phyloP scores from a whole-genome alignment of 2,113 vertebrate species.

The Corynorhinus townsendii region DNA sequence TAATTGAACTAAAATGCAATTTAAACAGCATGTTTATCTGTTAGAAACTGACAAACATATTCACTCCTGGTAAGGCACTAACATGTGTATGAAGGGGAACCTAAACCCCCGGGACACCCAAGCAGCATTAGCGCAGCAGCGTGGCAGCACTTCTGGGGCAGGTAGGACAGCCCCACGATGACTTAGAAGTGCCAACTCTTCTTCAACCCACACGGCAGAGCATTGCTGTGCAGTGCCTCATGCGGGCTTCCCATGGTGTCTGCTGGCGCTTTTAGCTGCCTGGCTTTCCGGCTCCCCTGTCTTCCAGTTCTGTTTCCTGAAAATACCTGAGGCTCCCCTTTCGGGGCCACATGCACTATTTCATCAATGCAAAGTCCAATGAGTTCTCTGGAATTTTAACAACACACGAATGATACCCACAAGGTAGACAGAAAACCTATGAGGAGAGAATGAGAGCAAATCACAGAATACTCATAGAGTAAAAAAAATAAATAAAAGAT shows the following conservation, averaged over 20 bases:
- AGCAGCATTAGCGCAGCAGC: not conserved
- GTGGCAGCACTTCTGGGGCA: not conserved
- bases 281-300: not conserved
- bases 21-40: not conserved
- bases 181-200: not conserved
- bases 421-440: not conserved
- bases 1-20: not conserved
- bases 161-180: not conserved
- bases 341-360: not conserved
- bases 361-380: not conserved
- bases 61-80: not conserved
- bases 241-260: not conserved
- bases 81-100: not conserved
- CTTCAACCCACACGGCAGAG: not conserved
- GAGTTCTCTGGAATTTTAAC: conserved; percentile 26
- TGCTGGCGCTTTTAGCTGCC: not conserved
- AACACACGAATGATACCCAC: not conserved
- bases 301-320: not conserved
- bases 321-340: not conserved
- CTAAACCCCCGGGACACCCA: not conserved
- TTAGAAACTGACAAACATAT: not conserved
- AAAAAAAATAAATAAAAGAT: not conserved
- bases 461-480: not conserved
- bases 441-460: not conserved
- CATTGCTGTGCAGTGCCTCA: not conserved